A percentile compares a stretch with the other conserved stretches of the same genome.
Evolutionary conservation across 92 coral and sea anemone genomes (phyloP).

Genomic region (Phenganax marumi): DNA sequence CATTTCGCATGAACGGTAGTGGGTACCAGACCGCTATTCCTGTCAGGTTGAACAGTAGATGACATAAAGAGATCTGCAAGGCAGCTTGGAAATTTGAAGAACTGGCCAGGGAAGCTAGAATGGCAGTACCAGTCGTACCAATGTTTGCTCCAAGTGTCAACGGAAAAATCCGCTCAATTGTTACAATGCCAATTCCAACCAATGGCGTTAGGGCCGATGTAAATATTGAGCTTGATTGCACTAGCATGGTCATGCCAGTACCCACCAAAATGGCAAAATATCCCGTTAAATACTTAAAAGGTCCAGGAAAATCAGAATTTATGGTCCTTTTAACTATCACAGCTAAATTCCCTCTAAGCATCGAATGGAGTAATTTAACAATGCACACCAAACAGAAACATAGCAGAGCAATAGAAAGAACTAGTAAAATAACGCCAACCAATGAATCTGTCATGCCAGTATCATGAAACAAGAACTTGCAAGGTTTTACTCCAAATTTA

Average conservation of each 20-base stretch:
- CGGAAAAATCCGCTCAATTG: constrained; percentile 89
- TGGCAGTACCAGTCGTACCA: constrained; percentile 98
- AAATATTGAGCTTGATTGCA: constrained; percentile 97
- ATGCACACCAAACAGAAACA: constrained; percentile 80
- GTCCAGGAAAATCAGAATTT: constrained; percentile 92
- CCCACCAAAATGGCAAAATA: constrained; percentile 93
- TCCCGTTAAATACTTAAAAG: constrained; percentile 84
- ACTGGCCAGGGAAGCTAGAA: constrained; percentile 92
- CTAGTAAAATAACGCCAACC: constrained; percentile 77
- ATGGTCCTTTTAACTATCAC: constrained; percentile 78
- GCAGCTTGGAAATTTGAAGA: constrained; percentile 63
- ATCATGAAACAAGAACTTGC: constrained; percentile 72
- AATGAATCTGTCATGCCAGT: constrained; percentile 75
- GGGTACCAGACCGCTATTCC: constrained; percentile 94
- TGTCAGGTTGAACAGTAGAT: constrained; percentile 89
- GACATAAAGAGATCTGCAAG: constrained; percentile 91
- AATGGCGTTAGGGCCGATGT: constrained; percentile 97
- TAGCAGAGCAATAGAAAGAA: constrained; percentile 68
- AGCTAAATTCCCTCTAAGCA: constrained; percentile 88
- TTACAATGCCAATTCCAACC: constrained; percentile 93
- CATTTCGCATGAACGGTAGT: constrained; percentile 78
- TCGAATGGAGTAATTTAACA: constrained; percentile 84
- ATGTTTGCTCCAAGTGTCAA: constrained; percentile 94
- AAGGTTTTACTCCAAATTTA: constrained; percentile 37
- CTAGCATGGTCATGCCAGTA: constrained; percentile 90